Conservation (phyloP, 2,797 vertebrate genomes). For the Zenarchopterus dispar region DNA sequence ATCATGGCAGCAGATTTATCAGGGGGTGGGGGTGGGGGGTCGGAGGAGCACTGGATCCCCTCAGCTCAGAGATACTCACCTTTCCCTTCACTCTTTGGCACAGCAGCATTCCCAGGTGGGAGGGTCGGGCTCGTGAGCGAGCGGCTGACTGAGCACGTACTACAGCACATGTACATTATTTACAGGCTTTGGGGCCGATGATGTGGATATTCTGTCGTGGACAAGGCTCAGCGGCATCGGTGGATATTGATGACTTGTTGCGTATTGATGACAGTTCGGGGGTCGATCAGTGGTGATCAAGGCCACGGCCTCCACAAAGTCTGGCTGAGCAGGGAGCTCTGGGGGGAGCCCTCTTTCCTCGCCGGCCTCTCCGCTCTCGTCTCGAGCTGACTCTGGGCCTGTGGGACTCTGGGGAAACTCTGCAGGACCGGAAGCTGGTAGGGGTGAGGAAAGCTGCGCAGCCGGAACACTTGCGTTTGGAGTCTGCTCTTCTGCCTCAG, state of each 20-base stretch:
- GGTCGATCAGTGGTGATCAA: constrained; percentile 37
- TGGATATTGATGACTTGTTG: background rate
- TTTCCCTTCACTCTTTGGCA: constrained; percentile 16
- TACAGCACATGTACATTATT: constrained; percentile 58
- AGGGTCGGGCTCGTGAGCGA: constrained; percentile 14
- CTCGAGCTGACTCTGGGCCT: constrained; percentile 23
- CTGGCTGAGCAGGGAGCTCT: constrained; percentile 33
- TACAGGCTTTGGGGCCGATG: constrained; percentile 45
- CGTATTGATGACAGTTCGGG: constrained; percentile 22
- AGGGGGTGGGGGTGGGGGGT: background rate
- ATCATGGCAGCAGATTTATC: background rate
- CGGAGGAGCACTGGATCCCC: background rate
- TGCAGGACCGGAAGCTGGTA: constrained; percentile 15
- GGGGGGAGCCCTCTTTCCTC: constrained; percentile 30
- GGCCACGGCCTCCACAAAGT: constrained; percentile 80
- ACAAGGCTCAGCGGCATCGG: background rate
- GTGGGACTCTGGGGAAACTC: constrained; percentile 1
- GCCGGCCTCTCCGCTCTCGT: constrained; percentile 9
- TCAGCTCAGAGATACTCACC: constrained; percentile 43
- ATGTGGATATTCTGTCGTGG: constrained; percentile 9
- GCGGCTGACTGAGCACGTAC: constrained; percentile 31
- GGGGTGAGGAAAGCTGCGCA: background rate
- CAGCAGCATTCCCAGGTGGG: constrained; percentile 15
- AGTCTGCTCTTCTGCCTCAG: constrained; percentile 37
- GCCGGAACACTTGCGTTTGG: background rate